These are phyloP conservation scores for Fregata magnificens DNA, from an alignment of 2,113 vertebrate genomes.

Conservation along the genomic window DNA sequence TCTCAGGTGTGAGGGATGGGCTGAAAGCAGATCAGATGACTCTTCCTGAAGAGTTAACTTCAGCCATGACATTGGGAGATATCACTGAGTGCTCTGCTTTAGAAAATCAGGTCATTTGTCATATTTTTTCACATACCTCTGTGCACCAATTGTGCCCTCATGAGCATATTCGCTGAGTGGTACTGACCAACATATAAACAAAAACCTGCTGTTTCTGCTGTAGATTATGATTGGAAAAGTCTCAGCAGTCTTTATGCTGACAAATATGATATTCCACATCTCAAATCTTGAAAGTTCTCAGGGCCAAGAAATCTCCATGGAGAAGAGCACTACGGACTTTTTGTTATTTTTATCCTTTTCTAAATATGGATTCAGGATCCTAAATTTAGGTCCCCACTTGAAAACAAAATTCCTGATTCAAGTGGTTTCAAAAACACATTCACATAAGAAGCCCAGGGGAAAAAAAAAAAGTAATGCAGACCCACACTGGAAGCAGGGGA, in stretches of 20 bases:
- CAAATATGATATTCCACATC: neutral
- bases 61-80: neutral
- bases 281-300: neutral
- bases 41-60: neutral
- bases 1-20: neutral
- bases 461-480: neutral
- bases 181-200: neutral
- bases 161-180: neutral
- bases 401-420: conserved; percentile 37
- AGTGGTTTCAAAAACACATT: conserved; percentile 14
- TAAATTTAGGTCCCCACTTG: conserved; percentile 21
- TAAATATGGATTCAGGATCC: neutral
- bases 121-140: neutral
- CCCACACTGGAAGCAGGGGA: neutral
- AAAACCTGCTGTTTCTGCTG: neutral
- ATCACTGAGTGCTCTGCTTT: neutral
- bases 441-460: neutral
- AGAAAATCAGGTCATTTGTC: neutral
- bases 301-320: neutral
- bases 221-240: neutral
- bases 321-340: neutral
- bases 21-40: neutral
- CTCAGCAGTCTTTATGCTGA: neutral
- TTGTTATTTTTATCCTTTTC: neutral
- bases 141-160: accelerated